These are phyloP conservation scores for Parasteatoda lunata DNA, from an alignment of 2,888 invertebrate genomes.

Conservation along the genomic window DNA sequence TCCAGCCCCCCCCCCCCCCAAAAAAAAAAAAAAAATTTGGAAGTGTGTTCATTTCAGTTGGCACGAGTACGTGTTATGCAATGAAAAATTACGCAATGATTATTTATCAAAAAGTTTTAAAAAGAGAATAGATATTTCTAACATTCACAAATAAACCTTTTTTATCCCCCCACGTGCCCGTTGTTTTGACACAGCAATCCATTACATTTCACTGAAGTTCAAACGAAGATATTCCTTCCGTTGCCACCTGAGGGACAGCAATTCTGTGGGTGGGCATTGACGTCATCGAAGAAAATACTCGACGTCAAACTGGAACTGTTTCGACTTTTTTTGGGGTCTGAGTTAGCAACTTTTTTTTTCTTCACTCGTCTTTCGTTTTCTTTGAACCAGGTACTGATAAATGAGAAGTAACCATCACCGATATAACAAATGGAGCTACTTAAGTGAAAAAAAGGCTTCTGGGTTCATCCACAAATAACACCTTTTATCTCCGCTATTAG, in stretches of 20 bases:
- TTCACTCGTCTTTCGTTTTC: background rate
- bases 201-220: conserved; percentile 14
- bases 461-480: background rate
- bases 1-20: too few relatives aligned
- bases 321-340: conserved; percentile 13
- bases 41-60: background rate
- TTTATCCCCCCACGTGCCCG: background rate
- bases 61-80: background rate
- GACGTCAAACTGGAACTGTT: conserved; percentile 24
- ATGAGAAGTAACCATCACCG: background rate
- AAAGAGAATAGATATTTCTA: background rate
- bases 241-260: conserved; percentile 51
- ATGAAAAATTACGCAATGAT: background rate
- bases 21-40: background rate
- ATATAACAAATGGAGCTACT: background rate
- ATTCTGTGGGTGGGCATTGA: conserved; percentile 49
- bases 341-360: background rate
- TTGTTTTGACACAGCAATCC: conserved; percentile 42
- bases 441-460: background rate
- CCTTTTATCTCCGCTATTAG: background rate
- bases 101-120: background rate
- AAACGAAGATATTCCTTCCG: conserved; percentile 20
- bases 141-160: background rate
- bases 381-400: background rate
- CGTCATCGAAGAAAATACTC: conserved; percentile 34